Evolutionary conservation across 2,888 invertebrate genomes (phyloP), one percentile per base, ranked within the genome.

Genomic region (Stegophylla sp.): DNA sequence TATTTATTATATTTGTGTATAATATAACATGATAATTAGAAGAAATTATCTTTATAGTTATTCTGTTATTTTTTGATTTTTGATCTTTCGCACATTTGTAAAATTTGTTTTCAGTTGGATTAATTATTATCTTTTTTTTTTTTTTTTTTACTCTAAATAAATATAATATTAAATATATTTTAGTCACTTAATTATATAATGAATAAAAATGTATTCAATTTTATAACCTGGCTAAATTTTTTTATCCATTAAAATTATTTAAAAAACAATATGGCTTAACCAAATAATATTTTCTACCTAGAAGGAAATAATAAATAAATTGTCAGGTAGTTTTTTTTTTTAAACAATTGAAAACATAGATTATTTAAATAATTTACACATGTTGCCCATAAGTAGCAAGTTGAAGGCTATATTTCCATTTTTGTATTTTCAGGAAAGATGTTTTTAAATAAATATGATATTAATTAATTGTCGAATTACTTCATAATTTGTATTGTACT

Each of bases 341-440:
- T 61, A 26, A 63, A 79, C 69, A 79, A 71, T 79, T 63, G 71
- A 71, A 64, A 79, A 71, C 79, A 59, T 48, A 23, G 28, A 48
- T 79, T 48, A 79, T 79, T 79, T 71, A 79, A 79, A 79, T 79
- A 69, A 61, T n/a, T 71, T 61, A 71, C 59, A 79, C 59, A 63
- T 51, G 79, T 79, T 79, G 79, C 69, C 79, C 79, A 79, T 79
- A 79, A 79, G 71, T 79, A 79, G 79, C 61, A 79, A 79, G 79
- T 79, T 79, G 79, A 79, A 79, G 79, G 79, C 69, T 79, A 79
- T 71, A 51, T 51, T 79, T 71, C 71, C 79, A 51, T 61, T 61
- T 79, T 48, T 61, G 61, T 61, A 59, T 48, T 1, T 45, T 23
- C 34, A 79, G 79, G 79, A 71, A 79, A 71, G 61, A 79, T 79